Base-by-base conservation (phyloP, 2,888 invertebrate species). In the Gisinianus flammeolus region DNA sequence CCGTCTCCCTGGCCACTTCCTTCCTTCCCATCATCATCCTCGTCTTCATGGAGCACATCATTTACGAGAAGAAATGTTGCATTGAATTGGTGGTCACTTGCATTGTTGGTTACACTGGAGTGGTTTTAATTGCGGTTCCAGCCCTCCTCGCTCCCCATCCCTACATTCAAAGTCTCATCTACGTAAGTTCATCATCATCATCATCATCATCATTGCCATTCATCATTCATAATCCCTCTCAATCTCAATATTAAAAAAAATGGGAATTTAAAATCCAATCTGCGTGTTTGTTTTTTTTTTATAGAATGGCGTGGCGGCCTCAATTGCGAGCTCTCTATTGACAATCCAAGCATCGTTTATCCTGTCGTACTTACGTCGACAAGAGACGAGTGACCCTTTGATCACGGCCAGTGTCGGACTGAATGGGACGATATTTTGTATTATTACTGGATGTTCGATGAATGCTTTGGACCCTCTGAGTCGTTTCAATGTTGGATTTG, bases 291-390 rank as follows among this genome's bases (percentile, higher is more conserved):
- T n/a, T n/a, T 16, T 3, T 19, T 58, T 70, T 30, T 35, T 79
- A 24, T 26, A 79, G 80, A 69, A 77, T 30, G 80, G 79, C 10
- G 74, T 81, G 3, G 79, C 75, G 19, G 80, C 80, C 16, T 79
- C 80, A 10, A 31, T 78, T 16, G 78, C 78, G 2, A 78, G 78
- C 3, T 73, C 72, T 58, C 69, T 80, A 0, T 62, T 80, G 6
- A 31, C 66, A 24, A 70, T 80, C 28, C 77, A 77, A 30, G 70
- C 75, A 0, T 69, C 80, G 12, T 76, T 81, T 24, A 52, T 81
- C 22, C 64, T 81, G 1, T n/a, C 30, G 22, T 66, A 81, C 31
- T 31, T 81, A 6, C 35, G 79, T 4, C 24, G 68, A 44, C 26
- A 75, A 56, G 16, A 72, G 8, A 72, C 68, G 0, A 24, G 33